These are phyloP conservation scores for Tupaia chinensis DNA, from an alignment of 2,113 vertebrate species.

Conservation along the genomic window DNA sequence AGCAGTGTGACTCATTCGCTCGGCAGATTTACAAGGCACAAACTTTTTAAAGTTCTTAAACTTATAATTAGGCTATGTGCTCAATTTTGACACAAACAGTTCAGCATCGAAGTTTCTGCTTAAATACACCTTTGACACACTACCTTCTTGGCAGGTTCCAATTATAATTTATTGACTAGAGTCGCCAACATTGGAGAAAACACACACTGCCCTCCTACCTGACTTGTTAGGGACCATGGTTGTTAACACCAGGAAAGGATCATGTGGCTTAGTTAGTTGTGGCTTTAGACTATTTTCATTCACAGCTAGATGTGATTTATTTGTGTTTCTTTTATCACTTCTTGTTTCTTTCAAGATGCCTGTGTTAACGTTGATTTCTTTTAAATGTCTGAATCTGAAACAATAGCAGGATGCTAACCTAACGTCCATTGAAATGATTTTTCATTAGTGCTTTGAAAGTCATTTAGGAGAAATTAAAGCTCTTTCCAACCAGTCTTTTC, in stretches of 20 bases:
- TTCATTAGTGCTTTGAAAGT: constrained; percentile 75
- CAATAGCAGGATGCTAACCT: constrained; percentile 50
- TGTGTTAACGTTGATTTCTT: constrained; percentile 70
- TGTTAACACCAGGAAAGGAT: constrained; percentile 53
- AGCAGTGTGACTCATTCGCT: neutral
- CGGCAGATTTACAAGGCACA: constrained; percentile 43
- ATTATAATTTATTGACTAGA: constrained; percentile 73
- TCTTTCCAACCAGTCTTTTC: constrained; percentile 55
- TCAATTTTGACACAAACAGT: constrained; percentile 65
- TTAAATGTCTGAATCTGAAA: constrained; percentile 68
- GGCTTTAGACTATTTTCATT: constrained; percentile 61
- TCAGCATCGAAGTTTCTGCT: constrained; percentile 62
- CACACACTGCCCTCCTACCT: constrained; percentile 35
- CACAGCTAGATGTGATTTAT: constrained; percentile 72
- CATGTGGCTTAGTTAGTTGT: constrained; percentile 46
- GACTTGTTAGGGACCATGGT: constrained; percentile 63
- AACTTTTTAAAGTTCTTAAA: constrained; percentile 74
- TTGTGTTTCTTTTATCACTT: constrained; percentile 64
- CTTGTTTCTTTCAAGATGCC: constrained; percentile 68
- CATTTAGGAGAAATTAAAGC: constrained; percentile 64
- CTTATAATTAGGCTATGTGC: constrained; percentile 74
- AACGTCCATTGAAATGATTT: constrained; percentile 58
- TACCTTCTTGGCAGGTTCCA: constrained; percentile 69
- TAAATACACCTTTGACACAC: constrained; percentile 69
- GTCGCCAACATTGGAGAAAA: constrained; percentile 66